A percentile compares a stretch with the other conserved stretches of the same genome.
These are phyloP conservation scores for Cygnus olor DNA, from an alignment of 2,797 vertebrate species.

Conservation along the genomic window DNA sequence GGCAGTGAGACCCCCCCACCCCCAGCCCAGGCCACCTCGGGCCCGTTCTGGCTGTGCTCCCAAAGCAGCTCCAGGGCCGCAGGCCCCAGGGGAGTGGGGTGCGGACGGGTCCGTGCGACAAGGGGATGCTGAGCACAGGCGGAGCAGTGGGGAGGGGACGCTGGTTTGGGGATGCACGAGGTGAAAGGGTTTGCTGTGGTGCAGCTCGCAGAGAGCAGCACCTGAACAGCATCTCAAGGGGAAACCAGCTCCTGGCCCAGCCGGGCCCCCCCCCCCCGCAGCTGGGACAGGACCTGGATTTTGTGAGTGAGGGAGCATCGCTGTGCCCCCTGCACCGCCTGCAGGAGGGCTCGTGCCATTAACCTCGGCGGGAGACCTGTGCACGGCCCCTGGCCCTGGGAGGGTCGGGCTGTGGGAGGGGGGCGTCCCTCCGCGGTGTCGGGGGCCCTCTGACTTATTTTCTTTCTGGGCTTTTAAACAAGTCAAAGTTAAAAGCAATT, in stretches of 20 bases:
- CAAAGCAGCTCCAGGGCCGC: background rate
- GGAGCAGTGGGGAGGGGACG: background rate
- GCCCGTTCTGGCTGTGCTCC: background rate
- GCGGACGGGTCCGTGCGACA: accelerated
- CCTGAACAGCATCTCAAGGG: background rate
- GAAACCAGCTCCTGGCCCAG: background rate
- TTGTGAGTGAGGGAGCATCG: accelerated
- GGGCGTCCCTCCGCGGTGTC: accelerated
- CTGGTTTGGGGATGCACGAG: background rate
- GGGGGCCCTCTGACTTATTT: background rate
- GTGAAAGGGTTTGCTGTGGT: background rate
- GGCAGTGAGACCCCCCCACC: too few relatives aligned
- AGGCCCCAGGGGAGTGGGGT: background rate
- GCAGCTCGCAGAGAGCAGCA: background rate
- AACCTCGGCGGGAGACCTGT: accelerated
- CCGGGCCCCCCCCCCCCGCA: too few relatives aligned
- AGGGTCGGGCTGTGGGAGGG: accelerated
- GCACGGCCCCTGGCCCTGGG: accelerated
- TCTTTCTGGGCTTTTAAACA: background rate
- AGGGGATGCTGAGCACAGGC: background rate
- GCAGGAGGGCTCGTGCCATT: accelerated
- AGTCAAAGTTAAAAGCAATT: background rate
- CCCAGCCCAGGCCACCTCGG: too few relatives aligned
- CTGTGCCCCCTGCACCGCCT: background rate
- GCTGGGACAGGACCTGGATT: accelerated